Conservation (phyloP, 2,797 vertebrate genomes). For the Hydrolagus colliei region DNA sequence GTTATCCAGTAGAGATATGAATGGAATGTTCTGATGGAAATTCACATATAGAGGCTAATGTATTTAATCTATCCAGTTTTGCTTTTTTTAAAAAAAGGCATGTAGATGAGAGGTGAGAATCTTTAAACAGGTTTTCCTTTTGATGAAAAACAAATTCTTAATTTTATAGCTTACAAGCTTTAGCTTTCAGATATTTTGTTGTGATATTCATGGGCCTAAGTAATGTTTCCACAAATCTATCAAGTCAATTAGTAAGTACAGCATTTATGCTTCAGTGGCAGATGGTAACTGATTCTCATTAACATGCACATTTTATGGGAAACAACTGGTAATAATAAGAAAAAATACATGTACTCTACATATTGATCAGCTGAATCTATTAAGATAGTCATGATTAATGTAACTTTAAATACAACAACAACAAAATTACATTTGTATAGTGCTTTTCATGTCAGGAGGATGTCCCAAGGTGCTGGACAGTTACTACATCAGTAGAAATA, state of each 20-base stretch:
- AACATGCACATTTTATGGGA: constrained; percentile 20
- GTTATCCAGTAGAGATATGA: too few relatives aligned
- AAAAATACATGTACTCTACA: constrained; percentile 14
- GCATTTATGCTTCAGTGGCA: constrained; percentile 4
- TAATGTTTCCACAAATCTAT: constrained; percentile 25
- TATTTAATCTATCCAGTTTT: too few relatives aligned
- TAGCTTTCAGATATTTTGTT: background rate
- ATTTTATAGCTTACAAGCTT: background rate
- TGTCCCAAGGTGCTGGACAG: too few relatives aligned
- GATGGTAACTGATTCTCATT: constrained; percentile 25
- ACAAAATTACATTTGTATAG: too few relatives aligned
- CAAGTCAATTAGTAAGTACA: constrained; percentile 22
- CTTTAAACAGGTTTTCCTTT: background rate
- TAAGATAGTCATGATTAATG: constrained; percentile 14
- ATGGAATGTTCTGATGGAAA: too few relatives aligned
- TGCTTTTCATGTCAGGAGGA: too few relatives aligned
- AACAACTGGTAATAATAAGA: constrained; percentile 25
- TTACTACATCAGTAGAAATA: too few relatives aligned
- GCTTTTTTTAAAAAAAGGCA: background rate
- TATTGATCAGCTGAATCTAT: constrained; percentile 22
- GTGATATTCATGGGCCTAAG: background rate
- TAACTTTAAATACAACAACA: background rate
- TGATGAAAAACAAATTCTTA: background rate
- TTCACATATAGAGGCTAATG: too few relatives aligned
- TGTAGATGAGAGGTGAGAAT: background rate